Base-by-base conservation (phyloP, 2,888 invertebrate genomes). In the Candidula unifasciata region DNA sequence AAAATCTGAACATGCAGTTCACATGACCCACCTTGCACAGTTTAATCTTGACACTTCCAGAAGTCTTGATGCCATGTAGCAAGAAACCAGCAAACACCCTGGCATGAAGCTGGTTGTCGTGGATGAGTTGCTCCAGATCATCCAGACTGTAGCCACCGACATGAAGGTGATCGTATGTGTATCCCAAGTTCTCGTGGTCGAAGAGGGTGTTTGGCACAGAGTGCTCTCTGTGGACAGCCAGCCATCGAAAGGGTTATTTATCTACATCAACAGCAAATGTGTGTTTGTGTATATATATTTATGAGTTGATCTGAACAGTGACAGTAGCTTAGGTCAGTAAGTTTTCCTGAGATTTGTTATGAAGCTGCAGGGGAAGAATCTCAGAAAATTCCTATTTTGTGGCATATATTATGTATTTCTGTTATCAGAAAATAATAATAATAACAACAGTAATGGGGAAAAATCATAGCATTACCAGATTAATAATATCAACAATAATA, bases 101-200 rank as follows among this genome's bases (percentile, higher is more conserved):
- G 33, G 85, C 73, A 24, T 85, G 73, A 18, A 66, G 66, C 71
- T 85, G 84, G 5, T 71, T 27, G 6, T 84, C 33, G 33, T 84
- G 64, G 33, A 88, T 85, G 35, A 84, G 57, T 0, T 84, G 69
- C 81, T 88, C 85, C 21, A 88, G 68, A 30, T 86, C n/a, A 84
- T 90, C 90, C 69, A 87, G 60, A 69, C 57, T 83, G 86, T 88
- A 33, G 37, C 89, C 83, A 66, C 90, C 44, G 83, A 90, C 79
- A 18, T 89, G 24, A 52, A 87, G 78, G 85, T 86, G 83, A 78
- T 88, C 88, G 71, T 88, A 87, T 54, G 82, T 66, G 76, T 88
- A 88, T 57, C 84, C 79, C 3, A 87, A 84, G 30, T 87, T 74
- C 66, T 88, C 84, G 76, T 87, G 85, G 64, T 87, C 83, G 69